Conservation (phyloP, 2,113 vertebrate species). For the Eonycteris spelaea region DNA sequence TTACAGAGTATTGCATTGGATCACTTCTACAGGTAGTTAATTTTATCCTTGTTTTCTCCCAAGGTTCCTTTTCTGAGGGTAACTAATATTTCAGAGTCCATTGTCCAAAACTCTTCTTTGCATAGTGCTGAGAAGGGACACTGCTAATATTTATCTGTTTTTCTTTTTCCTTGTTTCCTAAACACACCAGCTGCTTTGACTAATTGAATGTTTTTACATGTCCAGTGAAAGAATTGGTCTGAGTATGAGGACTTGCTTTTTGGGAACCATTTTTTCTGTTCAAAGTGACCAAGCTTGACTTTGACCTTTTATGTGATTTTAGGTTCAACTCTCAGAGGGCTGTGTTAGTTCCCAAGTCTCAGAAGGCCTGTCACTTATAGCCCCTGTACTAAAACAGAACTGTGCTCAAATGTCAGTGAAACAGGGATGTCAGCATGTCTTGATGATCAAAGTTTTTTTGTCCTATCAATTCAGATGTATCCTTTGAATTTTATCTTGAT, state of each 20-base stretch:
- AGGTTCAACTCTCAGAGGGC: neutral
- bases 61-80: neutral
- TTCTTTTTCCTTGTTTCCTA: neutral
- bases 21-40: neutral
- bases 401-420: neutral
- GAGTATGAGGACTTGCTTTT: neutral
- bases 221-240: neutral
- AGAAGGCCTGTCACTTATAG: neutral
- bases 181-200: neutral
- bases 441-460: neutral
- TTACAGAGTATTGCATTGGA: neutral
- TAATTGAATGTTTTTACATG: neutral
- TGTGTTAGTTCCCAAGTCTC: neutral
- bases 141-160: neutral
- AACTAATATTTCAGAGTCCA: neutral
- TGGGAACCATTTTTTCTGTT: neutral
- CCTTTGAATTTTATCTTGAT: neutral
- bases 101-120: neutral
- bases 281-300: neutral
- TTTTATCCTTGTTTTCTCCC: neutral
- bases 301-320: neutral
- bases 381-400: neutral
- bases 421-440: neutral
- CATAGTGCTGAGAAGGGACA: neutral
- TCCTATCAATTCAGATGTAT: neutral